Conservation (phyloP, 1,140 invertebrate genomes). For the Cardiocondyla obscurior region DNA sequence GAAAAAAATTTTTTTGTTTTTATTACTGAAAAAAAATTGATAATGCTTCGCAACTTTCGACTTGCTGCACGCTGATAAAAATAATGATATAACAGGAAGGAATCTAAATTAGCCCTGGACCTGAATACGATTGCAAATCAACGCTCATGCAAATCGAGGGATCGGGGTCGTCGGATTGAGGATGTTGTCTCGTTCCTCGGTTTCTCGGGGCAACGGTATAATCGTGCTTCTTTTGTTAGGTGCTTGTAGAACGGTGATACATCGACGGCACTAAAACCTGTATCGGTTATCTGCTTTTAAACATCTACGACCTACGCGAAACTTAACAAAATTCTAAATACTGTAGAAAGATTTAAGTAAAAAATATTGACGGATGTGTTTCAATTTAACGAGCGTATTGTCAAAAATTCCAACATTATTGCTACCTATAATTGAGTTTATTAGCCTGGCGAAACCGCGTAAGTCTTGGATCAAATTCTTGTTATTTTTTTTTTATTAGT, state of each 20-base stretch:
- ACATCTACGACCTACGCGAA: background rate
- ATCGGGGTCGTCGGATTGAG: constrained; percentile 48
- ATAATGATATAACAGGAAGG: background rate
- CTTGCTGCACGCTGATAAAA: background rate
- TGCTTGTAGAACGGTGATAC: background rate
- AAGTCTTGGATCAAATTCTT: constrained; percentile 35
- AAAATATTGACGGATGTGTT: too few relatives aligned
- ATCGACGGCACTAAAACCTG: background rate
- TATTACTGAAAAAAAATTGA: background rate
- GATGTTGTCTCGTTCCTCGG: constrained; percentile 8
- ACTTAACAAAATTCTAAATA: background rate
- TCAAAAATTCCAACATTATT: background rate
- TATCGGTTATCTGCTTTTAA: background rate
- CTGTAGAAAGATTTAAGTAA: background rate
- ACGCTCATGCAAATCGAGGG: constrained; percentile 17
- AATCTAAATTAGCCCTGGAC: background rate
- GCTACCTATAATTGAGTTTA: background rate
- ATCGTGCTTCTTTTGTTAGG: constrained; percentile 16
- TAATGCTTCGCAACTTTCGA: background rate
- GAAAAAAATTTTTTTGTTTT: background rate
- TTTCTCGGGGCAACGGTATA: constrained; percentile 44
- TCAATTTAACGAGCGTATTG: background rate
- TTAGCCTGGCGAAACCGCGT: background rate
- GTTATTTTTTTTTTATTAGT: constrained; percentile 51
- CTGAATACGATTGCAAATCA: background rate